These are phyloP conservation scores for Erpetoichthys calabaricus DNA, from an alignment of 2,797 vertebrate species.

Conservation along the genomic window DNA sequence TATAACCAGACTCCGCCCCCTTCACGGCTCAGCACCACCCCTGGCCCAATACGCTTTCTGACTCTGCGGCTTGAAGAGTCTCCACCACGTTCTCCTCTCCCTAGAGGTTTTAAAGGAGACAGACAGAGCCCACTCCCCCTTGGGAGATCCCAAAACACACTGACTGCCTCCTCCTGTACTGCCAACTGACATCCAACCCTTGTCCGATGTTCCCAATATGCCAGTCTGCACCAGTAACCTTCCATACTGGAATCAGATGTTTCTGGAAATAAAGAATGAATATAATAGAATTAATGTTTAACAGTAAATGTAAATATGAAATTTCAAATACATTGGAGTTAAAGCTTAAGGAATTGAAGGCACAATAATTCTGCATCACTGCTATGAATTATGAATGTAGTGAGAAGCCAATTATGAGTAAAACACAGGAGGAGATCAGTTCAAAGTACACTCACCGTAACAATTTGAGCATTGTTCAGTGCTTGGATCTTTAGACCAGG, in stretches of 20 bases:
- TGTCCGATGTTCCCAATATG: constrained; percentile 40
- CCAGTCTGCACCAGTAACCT: constrained; percentile 38
- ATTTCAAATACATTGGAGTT: too few relatives aligned
- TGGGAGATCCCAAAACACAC: constrained; percentile 28
- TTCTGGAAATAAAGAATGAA: too few relatives aligned
- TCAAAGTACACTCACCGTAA: too few relatives aligned
- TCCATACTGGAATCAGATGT: constrained; percentile 3
- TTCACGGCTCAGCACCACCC: constrained; percentile 33
- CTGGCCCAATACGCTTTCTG: constrained; percentile 27
- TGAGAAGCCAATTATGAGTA: too few relatives aligned
- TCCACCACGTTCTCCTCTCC: constrained; percentile 13
- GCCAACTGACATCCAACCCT: constrained; percentile 30
- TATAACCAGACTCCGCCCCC: constrained; percentile 21
- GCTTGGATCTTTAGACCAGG: too few relatives aligned
- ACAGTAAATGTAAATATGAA: too few relatives aligned
- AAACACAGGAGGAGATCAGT: too few relatives aligned
- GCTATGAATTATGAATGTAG: too few relatives aligned
- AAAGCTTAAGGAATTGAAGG: too few relatives aligned
- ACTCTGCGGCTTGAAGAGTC: constrained; percentile 11
- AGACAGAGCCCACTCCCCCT: constrained; percentile 34
- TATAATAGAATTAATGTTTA: too few relatives aligned
- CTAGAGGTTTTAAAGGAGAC: constrained; percentile 15
- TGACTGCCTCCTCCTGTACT: constrained; percentile 21
- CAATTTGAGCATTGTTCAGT: too few relatives aligned
- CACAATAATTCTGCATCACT: too few relatives aligned